These are phyloP conservation scores for Rhinophrynus dorsalis DNA, from an alignment of 2,797 vertebrate genomes.

Conservation along the genomic window DNA sequence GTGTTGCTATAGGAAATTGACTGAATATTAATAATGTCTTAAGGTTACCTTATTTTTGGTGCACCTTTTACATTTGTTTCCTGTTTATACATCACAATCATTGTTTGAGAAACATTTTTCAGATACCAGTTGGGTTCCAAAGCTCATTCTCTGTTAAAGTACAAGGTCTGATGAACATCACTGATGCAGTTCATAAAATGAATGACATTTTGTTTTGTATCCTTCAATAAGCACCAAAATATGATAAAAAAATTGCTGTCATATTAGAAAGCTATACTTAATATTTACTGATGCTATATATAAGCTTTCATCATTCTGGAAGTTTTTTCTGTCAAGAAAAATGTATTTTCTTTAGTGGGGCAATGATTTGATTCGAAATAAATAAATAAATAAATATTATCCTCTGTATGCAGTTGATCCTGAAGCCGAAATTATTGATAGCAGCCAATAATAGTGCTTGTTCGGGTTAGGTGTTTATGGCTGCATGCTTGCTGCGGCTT, in stretches of 20 bases:
- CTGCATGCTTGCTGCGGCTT: too few species aligned
- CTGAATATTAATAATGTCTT: constrained; percentile 45
- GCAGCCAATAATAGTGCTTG: too few species aligned
- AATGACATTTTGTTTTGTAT: constrained; percentile 1
- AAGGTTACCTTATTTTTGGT: constrained; percentile 35
- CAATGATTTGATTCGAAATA: too few species aligned
- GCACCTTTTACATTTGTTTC: constrained; percentile 24
- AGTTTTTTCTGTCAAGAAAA: too few species aligned
- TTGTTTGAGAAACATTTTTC: constrained; percentile 17
- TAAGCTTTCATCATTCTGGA: neutral
- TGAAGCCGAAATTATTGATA: too few species aligned
- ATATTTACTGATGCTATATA: neutral
- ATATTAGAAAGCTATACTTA: neutral
- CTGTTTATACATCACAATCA: constrained; percentile 13
- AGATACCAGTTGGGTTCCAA: constrained; percentile 3
- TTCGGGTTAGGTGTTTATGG: too few species aligned
- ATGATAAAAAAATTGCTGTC: neutral
- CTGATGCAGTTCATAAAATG: neutral
- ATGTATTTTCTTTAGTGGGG: too few species aligned
- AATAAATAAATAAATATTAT: too few species aligned
- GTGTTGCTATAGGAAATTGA: constrained; percentile 23
- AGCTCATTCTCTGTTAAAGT: neutral
- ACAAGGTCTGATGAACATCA: neutral
- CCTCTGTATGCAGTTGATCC: too few species aligned
- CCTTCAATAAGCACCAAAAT: constrained; percentile 1